These are phyloP conservation scores for Urosaurus nigricauda DNA, from an alignment of 2,797 vertebrate genomes.

Conservation along the genomic window DNA sequence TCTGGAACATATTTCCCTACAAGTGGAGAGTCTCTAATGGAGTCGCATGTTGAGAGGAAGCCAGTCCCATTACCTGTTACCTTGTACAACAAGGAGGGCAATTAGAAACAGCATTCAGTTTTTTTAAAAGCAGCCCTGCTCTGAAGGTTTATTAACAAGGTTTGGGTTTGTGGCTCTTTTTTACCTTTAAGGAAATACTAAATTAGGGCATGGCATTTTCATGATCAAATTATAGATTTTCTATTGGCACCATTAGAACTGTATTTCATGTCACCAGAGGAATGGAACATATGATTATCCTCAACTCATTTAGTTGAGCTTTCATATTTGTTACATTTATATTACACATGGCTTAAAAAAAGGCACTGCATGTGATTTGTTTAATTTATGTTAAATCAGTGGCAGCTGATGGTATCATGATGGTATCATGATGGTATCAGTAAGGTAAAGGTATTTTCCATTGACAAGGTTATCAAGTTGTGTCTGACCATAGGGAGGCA, in stretches of 20 bases:
- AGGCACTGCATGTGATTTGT: too few species aligned
- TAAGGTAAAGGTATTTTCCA: too few species aligned
- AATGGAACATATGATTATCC: neutral
- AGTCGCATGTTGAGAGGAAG: conserved; percentile 75
- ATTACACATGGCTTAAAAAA: neutral
- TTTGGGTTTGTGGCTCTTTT: conserved; percentile 56
- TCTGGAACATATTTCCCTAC: conserved; percentile 80
- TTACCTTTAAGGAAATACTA: conserved; percentile 58
- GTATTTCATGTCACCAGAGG: conserved; percentile 36
- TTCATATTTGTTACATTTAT: neutral
- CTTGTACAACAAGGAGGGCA: conserved; percentile 73
- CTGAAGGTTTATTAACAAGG: conserved; percentile 73
- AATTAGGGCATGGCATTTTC: conserved; percentile 61
- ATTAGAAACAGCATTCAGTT: conserved; percentile 80
- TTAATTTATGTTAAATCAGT: too few species aligned
- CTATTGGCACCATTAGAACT: conserved; percentile 46
- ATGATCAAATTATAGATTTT: conserved; percentile 56
- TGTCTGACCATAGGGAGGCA: too few species aligned
- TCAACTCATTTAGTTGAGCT: neutral
- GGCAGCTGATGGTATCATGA: too few species aligned
- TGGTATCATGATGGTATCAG: too few species aligned
- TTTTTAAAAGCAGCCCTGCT: conserved; percentile 55
- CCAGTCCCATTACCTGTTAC: conserved; percentile 67
- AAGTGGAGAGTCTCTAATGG: conserved; percentile 79
- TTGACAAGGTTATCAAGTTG: too few species aligned